Evolutionary conservation across 2,113 vertebrate genomes (phyloP), one percentile per base, ranked within the genome.

Genomic region (Meleagris gallopavo): DNA sequence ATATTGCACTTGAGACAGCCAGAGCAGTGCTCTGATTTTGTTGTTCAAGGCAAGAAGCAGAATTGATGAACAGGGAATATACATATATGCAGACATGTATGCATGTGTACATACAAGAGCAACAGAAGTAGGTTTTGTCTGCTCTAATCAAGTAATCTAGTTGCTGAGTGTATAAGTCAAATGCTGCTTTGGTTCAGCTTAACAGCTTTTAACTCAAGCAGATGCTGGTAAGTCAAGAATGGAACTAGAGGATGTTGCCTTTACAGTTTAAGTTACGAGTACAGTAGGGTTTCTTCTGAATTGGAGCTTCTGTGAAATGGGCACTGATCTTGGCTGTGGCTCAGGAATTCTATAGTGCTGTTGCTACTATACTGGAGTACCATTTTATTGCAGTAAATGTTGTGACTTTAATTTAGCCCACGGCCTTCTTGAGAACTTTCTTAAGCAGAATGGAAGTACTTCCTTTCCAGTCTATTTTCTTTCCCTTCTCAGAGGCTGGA

Each of bases 251-350:
- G 30, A 30, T 84, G 57, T 57, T 87, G 77, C 16, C 48, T 52
- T 88, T 69, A 83, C 25, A 32, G 64, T 94, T 92, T 80, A 71
- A 94, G 88, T 93, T 70, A 36, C 50, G 48, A 89, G 66, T 89
- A 55, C 6, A 77, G 85, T 61, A 55, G 60, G 74, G 45, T 61
- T 57, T 16, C 62, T 90, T 95, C 73, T 93, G 88, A 96, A 94
- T 82, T 94, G 83, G 25, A 93, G 84, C 88, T 90, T 94, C 43
- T 91, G 66, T 95, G 86, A 95, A 95, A 89, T 74, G 83, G 79
- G 58, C 57, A 67, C 58, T 76, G 11, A 41, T 62, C 70, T 89
- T 96, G 94, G 89, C 80, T 2, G n/a, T 85, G 50, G 38, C 64
- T 93, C 95, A 94, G 93, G 85, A 90, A 94, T 89, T 85, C 64